These are phyloP conservation scores for Pantherophis guttatus DNA, from an alignment of 2,113 vertebrate genomes.

Conservation along the genomic window DNA sequence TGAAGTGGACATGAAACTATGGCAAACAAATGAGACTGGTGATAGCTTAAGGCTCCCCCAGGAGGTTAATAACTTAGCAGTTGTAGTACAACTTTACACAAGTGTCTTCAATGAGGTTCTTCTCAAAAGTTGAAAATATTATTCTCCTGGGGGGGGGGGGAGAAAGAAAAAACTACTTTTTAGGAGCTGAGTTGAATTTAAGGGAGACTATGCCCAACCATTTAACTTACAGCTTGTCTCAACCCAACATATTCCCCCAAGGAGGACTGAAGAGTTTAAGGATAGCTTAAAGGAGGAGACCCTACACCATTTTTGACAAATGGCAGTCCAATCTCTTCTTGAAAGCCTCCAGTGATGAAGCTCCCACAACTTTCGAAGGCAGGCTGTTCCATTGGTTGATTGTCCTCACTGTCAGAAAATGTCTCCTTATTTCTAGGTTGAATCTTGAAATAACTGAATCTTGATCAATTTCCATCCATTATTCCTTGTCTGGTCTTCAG, in stretches of 20 bases:
- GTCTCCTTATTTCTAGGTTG: no score
- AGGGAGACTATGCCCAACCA: not conserved
- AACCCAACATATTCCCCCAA: not conserved
- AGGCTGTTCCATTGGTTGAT: no score
- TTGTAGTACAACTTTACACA: not conserved
- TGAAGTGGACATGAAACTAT: not conserved
- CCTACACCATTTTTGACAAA: no score
- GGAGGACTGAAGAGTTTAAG: no score
- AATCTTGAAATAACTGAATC: no score
- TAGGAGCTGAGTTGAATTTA: not conserved
- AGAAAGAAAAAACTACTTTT: not conserved
- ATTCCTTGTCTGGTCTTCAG: no score
- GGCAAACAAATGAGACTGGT: not conserved
- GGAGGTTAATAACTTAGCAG: not conserved
- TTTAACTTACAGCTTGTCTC: not conserved
- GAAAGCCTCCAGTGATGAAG: no score
- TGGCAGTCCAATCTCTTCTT: no score
- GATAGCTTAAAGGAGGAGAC: no score
- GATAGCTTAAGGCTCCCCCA: not conserved
- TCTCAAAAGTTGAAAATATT: not conserved
- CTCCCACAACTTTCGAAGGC: no score
- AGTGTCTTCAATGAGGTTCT: not conserved
- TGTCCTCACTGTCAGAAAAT: no score
- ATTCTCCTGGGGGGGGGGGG: not conserved
- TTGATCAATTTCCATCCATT: no score